Conservation (phyloP, 1,140 invertebrate genomes). For the Daktulosphaira vitifoliae region DNA sequence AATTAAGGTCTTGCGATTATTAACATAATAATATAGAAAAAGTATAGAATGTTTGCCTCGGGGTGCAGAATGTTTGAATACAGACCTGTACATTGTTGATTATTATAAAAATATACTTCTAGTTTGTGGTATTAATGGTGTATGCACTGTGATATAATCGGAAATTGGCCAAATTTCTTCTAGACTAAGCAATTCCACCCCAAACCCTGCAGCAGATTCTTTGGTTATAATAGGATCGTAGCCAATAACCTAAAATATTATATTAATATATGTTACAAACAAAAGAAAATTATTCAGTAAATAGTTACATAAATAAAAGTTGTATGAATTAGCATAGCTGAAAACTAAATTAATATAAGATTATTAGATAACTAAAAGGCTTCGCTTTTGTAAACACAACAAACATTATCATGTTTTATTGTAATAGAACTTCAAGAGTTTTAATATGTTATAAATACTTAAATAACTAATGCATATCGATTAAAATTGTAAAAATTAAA, state of each 20-base stretch:
- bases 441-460: not conserved
- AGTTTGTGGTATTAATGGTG: slow-evolving; percentile 87
- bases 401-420: no score
- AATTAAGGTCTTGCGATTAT: not conserved
- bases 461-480: no score
- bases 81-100: slow-evolving; percentile 40
- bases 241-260: slow-evolving; percentile 62
- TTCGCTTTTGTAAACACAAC: no score
- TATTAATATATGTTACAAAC: not conserved
- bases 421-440: no score
- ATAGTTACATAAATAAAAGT: not conserved
- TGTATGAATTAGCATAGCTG: no score
- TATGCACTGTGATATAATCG: slow-evolving; percentile 96
- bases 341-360: no score
- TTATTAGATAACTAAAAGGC: no score
- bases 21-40: not conserved
- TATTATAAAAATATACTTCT: no score
- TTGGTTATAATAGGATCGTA: slow-evolving; percentile 83
- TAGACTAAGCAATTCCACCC: slow-evolving; percentile 66
- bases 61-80: not conserved
- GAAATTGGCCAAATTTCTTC: slow-evolving; percentile 83
- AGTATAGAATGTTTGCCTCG: not conserved
- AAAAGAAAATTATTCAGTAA: not conserved
- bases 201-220: slow-evolving; percentile 62
- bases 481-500: no score